Percentiles rank a stretch among this genome's conserved stretches.
Evolutionary conservation across 2,888 invertebrate species (phyloP).

Genomic region (Hydraecia micacea): DNA sequence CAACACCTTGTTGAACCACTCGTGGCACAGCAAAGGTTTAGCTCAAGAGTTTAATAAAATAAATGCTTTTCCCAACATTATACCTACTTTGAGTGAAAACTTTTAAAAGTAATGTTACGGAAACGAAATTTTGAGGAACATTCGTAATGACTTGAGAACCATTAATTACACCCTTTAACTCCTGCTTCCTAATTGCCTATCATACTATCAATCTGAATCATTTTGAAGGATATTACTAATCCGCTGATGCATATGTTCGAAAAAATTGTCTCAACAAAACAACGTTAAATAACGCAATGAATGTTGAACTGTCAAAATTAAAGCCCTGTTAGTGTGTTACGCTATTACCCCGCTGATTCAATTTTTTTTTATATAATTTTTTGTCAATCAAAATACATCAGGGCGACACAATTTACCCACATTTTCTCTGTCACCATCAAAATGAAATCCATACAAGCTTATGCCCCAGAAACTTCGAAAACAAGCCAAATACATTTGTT

Average conservation of each 20-base stretch:
- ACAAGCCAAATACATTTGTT: slow-evolving; percentile 54
- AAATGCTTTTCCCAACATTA: slow-evolving; percentile 33
- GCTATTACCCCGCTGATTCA: too few species aligned
- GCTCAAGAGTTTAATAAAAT: slow-evolving; percentile 32
- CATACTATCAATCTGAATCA: too few species aligned
- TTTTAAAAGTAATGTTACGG: neutral
- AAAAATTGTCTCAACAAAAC: too few species aligned
- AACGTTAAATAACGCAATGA: too few species aligned
- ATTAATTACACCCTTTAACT: too few species aligned
- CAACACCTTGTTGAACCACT: slow-evolving; percentile 38
- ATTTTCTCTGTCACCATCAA: slow-evolving; percentile 34
- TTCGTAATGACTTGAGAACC: neutral
- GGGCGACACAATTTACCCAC: neutral
- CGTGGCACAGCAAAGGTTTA: slow-evolving; percentile 11
- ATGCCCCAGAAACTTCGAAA: slow-evolving; percentile 37
- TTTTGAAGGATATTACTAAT: too few species aligned
- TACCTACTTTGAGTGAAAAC: neutral
- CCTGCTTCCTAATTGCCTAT: too few species aligned
- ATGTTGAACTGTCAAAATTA: too few species aligned
- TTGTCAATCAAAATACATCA: neutral
- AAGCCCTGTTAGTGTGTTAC: too few species aligned
- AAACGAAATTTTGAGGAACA: neutral
- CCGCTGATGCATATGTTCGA: too few species aligned
- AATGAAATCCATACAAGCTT: slow-evolving; percentile 25
- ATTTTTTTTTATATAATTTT: too few species aligned